These are phyloP conservation scores for Hemaris fuciformis DNA, from an alignment of 2,888 invertebrate genomes.

Conservation along the genomic window DNA sequence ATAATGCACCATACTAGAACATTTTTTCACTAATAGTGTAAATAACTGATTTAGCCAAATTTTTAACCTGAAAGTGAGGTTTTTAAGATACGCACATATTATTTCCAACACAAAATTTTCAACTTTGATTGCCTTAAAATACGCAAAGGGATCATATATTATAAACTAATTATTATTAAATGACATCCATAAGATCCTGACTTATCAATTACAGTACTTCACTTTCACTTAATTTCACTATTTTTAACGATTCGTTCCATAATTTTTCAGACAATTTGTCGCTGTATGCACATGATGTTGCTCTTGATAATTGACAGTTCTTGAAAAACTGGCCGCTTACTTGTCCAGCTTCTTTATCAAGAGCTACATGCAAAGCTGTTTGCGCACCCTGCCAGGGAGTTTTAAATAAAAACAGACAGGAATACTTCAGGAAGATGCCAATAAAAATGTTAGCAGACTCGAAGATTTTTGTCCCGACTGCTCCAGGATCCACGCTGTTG, in stretches of 20 bases:
- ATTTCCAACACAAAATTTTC: no score
- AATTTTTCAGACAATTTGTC: slow-evolving; percentile 53
- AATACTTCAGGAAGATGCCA: slow-evolving; percentile 76
- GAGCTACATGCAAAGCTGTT: slow-evolving; percentile 87
- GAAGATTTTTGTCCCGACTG: slow-evolving; percentile 90
- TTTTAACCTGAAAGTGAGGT: no score
- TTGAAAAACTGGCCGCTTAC: slow-evolving; percentile 86
- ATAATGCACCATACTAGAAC: no score
- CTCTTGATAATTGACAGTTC: slow-evolving; percentile 83
- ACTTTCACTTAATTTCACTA: slow-evolving; percentile 26
- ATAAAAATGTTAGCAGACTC: slow-evolving; percentile 68
- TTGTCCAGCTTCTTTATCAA: slow-evolving; percentile 60
- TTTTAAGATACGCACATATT: no score
- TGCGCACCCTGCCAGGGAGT: slow-evolving; percentile 90
- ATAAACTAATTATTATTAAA: no score
- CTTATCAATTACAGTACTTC: slow-evolving; percentile 9
- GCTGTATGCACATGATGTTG: slow-evolving; percentile 81
- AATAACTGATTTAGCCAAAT: no score
- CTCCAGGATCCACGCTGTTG: slow-evolving; percentile 92
- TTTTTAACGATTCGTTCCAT: slow-evolving; percentile 36
- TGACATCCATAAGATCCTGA: background rate
- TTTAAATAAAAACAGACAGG: slow-evolving; percentile 86
- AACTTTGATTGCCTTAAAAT: no score
- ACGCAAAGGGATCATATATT: no score
- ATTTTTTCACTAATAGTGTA: no score